Conservation (phyloP, 2,113 vertebrate species). For the Pollimyrus isidori region DNA sequence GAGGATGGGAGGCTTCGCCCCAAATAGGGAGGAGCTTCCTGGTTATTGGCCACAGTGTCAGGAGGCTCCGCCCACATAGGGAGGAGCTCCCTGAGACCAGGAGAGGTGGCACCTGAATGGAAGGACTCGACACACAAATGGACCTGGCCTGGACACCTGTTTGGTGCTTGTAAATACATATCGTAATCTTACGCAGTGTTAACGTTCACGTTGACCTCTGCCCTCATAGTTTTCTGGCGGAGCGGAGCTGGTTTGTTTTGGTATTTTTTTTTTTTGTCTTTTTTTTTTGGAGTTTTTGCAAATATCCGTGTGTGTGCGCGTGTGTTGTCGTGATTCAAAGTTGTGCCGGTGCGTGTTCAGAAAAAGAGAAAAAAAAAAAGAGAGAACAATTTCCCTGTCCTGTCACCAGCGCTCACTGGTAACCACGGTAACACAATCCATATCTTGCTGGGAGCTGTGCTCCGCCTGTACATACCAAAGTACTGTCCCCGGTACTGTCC, state of each 20-base stretch:
- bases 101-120: slow-evolving; percentile 26
- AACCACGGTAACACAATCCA: slow-evolving; percentile 43
- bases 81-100: slow-evolving; percentile 27
- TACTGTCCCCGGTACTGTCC: slow-evolving; percentile 51
- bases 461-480: slow-evolving; percentile 65
- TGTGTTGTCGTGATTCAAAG: slow-evolving; percentile 12
- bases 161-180: slow-evolving; percentile 43
- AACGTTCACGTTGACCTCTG: slow-evolving; percentile 48
- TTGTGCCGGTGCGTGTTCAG: neutral
- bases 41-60: neutral
- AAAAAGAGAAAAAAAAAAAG: neutral
- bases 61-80: neutral
- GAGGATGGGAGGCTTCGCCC: neutral
- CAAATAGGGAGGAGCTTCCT: neutral
- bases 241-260: slow-evolving; percentile 22
- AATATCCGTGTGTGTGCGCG: slow-evolving; percentile 45
- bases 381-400: neutral
- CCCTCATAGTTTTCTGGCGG: slow-evolving; percentile 23
- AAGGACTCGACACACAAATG: slow-evolving; percentile 43
- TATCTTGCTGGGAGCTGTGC: slow-evolving; percentile 43
- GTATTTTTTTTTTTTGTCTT: neutral
- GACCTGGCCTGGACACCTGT: slow-evolving; percentile 44
- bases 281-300: neutral
- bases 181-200: slow-evolving; percentile 48
- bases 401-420: slow-evolving; percentile 25